Evolutionary conservation across 2,113 vertebrate species (phyloP), one percentile per base, ranked within the genome.

Genomic region (Dasypus novemcinctus): DNA sequence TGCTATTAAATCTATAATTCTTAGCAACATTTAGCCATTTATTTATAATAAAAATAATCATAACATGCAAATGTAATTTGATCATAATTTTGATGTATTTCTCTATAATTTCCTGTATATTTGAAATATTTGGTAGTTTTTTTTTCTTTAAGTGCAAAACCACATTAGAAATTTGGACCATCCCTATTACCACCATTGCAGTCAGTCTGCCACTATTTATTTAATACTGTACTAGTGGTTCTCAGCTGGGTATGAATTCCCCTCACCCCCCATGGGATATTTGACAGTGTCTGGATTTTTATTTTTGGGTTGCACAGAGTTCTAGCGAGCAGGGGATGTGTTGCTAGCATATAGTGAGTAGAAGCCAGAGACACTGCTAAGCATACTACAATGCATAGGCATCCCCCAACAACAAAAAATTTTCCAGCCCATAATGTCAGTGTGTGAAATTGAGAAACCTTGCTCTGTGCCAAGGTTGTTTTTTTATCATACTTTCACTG

Each of bases 171-270:
- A 38, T 2, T 74, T 18, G 4, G 21, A 52, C 46, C 49, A 81
- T 84, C 49, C 86, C 83, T 91, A 49, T 7, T 49, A 87, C 74
- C 84, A 93, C 14, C 88, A 89, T 95, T 95, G 75, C 57, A 92
- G 2, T 64, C 29, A 71, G 3, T 66, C 38, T 72, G 29, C 36
- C 20, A 31, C 3, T 49, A 66, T 83, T 80, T 95, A 54, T 66
- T 88, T 92, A 86, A 76, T 43, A 82, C 18, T 78, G 11, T 90
- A 64, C 29, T 25, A 29, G 57, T 76, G 38, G 8, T 68, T 94
- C 74, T 95, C 4, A 86, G 31, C 17, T 79, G 52, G 54, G 72
- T 38, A 12, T 1, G 1, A 3, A 61, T 94, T 90, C 86, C n/a
- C 9, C 38, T 90, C 86, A 29, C 9, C 38, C 11, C 33, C 27